Conservation (phyloP, 1,140 invertebrate species). For the Hirudo medicinalis region DNA sequence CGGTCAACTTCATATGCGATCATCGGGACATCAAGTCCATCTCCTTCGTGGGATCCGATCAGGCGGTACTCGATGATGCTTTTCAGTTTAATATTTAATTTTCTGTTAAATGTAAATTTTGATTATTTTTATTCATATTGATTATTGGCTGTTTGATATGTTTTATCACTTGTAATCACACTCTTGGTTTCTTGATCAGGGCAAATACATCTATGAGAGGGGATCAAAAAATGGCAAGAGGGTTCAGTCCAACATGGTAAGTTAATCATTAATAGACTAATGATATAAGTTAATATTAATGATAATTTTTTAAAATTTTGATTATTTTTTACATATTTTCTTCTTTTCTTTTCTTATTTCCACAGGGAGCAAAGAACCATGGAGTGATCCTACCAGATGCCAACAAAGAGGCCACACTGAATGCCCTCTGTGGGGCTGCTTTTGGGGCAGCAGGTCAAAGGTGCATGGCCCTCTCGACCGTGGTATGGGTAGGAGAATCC, state of each 20-base stretch:
- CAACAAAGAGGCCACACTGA: constrained; percentile 88
- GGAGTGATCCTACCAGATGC: constrained; percentile 92
- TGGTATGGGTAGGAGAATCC: constrained; percentile 87
- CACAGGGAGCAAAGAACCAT: constrained; percentile 87
- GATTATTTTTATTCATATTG: background rate
- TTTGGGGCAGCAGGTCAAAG: constrained; percentile 80
- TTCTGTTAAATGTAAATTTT: too few relatives aligned
- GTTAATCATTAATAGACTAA: constrained; percentile 1
- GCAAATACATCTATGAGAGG: constrained; percentile 86
- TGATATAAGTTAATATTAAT: background rate
- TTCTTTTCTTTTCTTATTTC: constrained; percentile 5
- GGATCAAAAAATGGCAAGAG: constrained; percentile 80
- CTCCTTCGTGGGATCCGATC: constrained; percentile 94
- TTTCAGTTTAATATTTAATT: background rate
- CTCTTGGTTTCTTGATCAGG: constrained; percentile 43
- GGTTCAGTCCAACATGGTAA: constrained; percentile 85
- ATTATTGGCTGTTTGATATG: background rate
- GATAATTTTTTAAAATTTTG: too few relatives aligned
- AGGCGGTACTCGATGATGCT: constrained; percentile 53
- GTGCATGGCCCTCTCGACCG: constrained; percentile 96
- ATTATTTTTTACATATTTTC: background rate
- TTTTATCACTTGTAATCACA: background rate
- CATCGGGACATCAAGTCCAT: constrained; percentile 89
- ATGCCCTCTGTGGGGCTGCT: constrained; percentile 75
- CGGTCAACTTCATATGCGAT: constrained; percentile 95